A percentile compares a stretch with the other conserved stretches of the same genome.
phyloP scores from a whole-genome alignment of 2,888 invertebrate species.

The Parasteatoda lunata region DNA sequence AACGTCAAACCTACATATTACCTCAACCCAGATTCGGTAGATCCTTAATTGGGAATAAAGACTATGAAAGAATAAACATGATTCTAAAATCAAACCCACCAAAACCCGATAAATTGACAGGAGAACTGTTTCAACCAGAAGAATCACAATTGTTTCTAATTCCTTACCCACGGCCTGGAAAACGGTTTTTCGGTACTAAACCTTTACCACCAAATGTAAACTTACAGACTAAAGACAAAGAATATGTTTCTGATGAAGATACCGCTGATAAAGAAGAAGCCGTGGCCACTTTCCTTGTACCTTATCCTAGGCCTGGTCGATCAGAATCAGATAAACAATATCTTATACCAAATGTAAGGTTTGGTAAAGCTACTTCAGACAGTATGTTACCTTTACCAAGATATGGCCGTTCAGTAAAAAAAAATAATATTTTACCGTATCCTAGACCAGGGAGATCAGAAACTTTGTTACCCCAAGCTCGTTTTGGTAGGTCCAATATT shows the following conservation, averaged over 20 bases:
- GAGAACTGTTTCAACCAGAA: neutral
- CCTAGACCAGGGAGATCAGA: constrained; percentile 24
- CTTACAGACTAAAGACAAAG: neutral
- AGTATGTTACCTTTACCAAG: constrained; percentile 31
- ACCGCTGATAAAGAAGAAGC: neutral
- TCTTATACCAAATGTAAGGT: constrained; percentile 39
- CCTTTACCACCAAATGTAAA: neutral
- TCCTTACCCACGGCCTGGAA: constrained; percentile 32
- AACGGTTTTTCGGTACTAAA: neutral
- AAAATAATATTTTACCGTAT: constrained; percentile 7
- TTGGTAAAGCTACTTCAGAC: constrained; percentile 11
- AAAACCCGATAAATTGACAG: neutral
- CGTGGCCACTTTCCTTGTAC: constrained; percentile 5
- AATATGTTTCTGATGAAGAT: neutral
- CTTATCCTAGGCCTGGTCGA: constrained; percentile 30
- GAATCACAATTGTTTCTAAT: constrained; percentile 3
- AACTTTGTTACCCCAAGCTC: constrained; percentile 15
- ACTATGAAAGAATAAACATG: neutral
- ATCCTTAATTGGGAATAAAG: neutral
- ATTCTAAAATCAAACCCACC: neutral
- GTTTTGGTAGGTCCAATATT: constrained; percentile 25
- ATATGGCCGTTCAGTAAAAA: constrained; percentile 22
- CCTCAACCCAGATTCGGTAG: constrained; percentile 11
- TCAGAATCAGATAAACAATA: neutral
- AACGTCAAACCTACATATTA: neutral